phyloP scores from a whole-genome alignment of 2,888 invertebrate genomes.

The Rhorus exstirpatorius region DNA sequence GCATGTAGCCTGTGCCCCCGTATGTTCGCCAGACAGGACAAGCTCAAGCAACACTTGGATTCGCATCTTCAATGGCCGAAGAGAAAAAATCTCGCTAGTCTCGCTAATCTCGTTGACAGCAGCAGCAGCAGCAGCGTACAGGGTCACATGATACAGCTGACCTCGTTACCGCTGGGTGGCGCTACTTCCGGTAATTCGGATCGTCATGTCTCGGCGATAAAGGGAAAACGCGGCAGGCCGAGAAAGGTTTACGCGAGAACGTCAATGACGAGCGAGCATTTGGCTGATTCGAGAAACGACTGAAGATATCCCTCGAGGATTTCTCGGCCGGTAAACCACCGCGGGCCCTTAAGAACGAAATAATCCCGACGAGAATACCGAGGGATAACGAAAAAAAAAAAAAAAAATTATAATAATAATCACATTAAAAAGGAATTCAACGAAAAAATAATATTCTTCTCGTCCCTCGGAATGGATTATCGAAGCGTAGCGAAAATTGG shows the following conservation, averaged over 20 bases:
- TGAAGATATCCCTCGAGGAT: conserved; percentile 63
- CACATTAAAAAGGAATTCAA: too few relatives aligned
- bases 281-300: conserved; percentile 63
- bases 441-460: too few relatives aligned
- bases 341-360: not conserved
- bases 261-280: conserved; percentile 63
- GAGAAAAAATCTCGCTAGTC: conserved; percentile 69
- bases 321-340: conserved; percentile 26
- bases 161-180: conserved; percentile 51
- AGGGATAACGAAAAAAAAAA: conserved; percentile 16
- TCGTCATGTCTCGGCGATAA: conserved; percentile 71
- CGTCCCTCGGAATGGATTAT: conserved; percentile 79
- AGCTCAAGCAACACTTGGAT: conserved; percentile 89
- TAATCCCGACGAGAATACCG: not conserved
- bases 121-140: conserved; percentile 31
- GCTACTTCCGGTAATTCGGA: conserved; percentile 53
- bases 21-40: conserved; percentile 91
- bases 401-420: too few relatives aligned
- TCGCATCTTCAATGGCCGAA: conserved; percentile 83
- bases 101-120: too few relatives aligned
- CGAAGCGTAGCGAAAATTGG: conserved; percentile 79
- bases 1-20: conserved; percentile 90
- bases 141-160: conserved; percentile 58
- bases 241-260: conserved; percentile 79
- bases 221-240: conserved; percentile 82